A percentile compares a stretch with the other conserved stretches of the same genome.
Evolutionary conservation across 2,888 invertebrate species (phyloP).

Genomic region (Tiliacea citrago): DNA sequence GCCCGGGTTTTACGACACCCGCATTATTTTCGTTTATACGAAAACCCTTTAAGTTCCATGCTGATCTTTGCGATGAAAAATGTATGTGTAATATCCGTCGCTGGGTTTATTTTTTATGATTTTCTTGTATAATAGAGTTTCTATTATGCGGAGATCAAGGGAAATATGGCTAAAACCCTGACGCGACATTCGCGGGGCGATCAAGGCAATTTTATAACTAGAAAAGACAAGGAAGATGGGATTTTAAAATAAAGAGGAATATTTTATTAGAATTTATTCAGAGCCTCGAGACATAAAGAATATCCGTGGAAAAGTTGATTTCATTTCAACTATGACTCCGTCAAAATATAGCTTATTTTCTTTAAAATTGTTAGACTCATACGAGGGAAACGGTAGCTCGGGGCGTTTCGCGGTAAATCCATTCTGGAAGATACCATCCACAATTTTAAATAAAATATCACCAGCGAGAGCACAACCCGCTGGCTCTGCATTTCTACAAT

Average conservation of each 20-base stretch:
- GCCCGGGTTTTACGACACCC: constrained; percentile 57
- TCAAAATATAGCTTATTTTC: constrained; percentile 61
- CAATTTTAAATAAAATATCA: constrained; percentile 75
- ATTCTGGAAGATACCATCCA: constrained; percentile 59
- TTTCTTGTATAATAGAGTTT: constrained; percentile 62
- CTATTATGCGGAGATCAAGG: constrained; percentile 54
- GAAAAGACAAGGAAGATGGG: constrained; percentile 16
- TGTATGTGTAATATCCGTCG: constrained; percentile 61
- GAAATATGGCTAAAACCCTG: constrained; percentile 15
- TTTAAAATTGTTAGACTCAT: constrained; percentile 60
- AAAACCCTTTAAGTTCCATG: constrained; percentile 61
- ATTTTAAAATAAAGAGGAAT: constrained; percentile 35
- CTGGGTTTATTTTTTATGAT: constrained; percentile 59
- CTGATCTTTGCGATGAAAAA: constrained; percentile 64
- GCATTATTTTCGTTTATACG: constrained; percentile 60
- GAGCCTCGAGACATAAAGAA: constrained; percentile 40
- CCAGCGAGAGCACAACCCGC: constrained; percentile 51
- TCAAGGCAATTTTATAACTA: constrained; percentile 36
- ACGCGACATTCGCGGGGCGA: constrained; percentile 22
- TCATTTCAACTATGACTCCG: constrained; percentile 52
- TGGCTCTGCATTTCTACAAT: constrained; percentile 56
- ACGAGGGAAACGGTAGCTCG: constrained; percentile 53
- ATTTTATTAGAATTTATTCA: constrained; percentile 26
- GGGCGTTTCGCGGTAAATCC: constrained; percentile 66
- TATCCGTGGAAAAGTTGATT: constrained; percentile 51